Evolutionary conservation across 2,113 vertebrate species (phyloP).

Genomic region (Columbina picui): DNA sequence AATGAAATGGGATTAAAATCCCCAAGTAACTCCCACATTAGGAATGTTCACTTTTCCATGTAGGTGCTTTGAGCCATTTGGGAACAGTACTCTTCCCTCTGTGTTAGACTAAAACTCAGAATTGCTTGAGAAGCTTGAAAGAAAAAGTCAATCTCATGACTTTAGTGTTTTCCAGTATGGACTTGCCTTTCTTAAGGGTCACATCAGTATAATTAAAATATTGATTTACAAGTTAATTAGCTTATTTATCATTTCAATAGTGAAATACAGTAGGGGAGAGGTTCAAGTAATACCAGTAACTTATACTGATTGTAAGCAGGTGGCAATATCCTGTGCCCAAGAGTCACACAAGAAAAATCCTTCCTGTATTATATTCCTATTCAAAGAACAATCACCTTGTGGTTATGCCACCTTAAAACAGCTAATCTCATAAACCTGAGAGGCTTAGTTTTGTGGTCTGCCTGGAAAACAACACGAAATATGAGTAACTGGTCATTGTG

Average conservation of each 20-base stretch:
- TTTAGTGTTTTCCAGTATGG: background rate
- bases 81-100: background rate
- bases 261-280: background rate
- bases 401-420: background rate
- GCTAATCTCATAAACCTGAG: background rate
- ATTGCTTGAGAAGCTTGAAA: background rate
- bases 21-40: background rate
- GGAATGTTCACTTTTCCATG: background rate
- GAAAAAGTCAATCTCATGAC: background rate
- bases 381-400: background rate
- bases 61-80: background rate
- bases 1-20: background rate
- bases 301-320: background rate
- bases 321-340: background rate
- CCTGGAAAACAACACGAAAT: conserved; percentile 4
- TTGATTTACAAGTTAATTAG: background rate
- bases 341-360: background rate
- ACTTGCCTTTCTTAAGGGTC: background rate
- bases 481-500: background rate
- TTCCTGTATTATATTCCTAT: background rate
- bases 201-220: conserved; percentile 16
- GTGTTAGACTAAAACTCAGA: background rate
- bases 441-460: background rate
- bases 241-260: background rate
- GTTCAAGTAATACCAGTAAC: background rate